These are phyloP conservation scores for Conchocele bisecta DNA, from an alignment of 2,888 invertebrate genomes.

Conservation along the genomic window DNA sequence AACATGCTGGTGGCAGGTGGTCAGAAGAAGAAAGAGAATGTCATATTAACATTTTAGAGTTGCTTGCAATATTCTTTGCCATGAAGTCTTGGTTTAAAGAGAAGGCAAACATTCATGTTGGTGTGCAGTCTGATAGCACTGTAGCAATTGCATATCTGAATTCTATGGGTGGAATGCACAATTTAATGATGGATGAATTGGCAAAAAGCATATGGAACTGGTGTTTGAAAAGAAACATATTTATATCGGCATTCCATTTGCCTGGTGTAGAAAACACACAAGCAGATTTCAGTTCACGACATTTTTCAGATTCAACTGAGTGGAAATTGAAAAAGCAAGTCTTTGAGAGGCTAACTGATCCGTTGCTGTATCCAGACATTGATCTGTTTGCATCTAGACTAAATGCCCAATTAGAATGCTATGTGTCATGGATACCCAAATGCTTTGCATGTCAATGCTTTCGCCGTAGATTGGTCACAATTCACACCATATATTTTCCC, in stretches of 20 bases:
- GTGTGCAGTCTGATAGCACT: slow-evolving; percentile 30
- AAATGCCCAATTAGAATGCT: slow-evolving; percentile 24
- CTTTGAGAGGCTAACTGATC: slow-evolving; percentile 19
- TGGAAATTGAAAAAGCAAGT: slow-evolving; percentile 34
- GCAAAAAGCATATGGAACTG: slow-evolving; percentile 33
- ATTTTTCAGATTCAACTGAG: slow-evolving; percentile 35
- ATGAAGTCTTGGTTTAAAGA: slow-evolving; percentile 13
- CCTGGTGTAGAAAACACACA: slow-evolving; percentile 14
- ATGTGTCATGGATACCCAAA: slow-evolving; percentile 38
- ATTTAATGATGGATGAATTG: slow-evolving; percentile 12
- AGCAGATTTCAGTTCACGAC: slow-evolving; percentile 37
- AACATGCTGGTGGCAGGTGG: slow-evolving; percentile 25
- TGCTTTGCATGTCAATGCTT: slow-evolving; percentile 23
- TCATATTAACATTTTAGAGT: slow-evolving; percentile 36
- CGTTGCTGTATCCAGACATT: slow-evolving; percentile 37
- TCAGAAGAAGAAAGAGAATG: neutral
- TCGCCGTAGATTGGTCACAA: slow-evolving; percentile 33
- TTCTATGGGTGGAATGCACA: slow-evolving; percentile 22
- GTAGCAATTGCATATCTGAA: slow-evolving; percentile 44
- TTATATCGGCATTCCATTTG: slow-evolving; percentile 31
- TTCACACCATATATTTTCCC: slow-evolving; percentile 45
- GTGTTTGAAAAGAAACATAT: slow-evolving; percentile 27
- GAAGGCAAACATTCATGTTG: slow-evolving; percentile 4
- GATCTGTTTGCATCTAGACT: slow-evolving; percentile 43
- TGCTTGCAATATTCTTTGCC: slow-evolving; percentile 34